Base-by-base conservation (phyloP, 2,797 vertebrate genomes). In the Peromyscus eremicus region DNA sequence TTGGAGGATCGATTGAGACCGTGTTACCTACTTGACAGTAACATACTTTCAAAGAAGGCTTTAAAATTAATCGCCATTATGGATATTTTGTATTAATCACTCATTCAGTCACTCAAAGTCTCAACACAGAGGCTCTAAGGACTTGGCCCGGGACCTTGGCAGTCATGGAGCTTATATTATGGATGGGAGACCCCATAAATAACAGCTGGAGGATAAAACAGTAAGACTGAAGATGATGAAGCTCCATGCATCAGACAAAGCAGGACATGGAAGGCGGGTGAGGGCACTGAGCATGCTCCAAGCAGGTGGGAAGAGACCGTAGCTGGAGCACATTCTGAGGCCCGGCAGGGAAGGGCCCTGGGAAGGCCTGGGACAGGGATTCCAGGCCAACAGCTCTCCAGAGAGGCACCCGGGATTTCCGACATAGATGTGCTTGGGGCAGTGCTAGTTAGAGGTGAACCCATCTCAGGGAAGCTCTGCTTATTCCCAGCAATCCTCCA, bases 381-480 rank as follows among this genome's bases (percentile, higher is more conserved):
- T 55, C 91, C 16, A 37, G 49, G 66, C 34, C 62, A 43, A 62
- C 5, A 8, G 29, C 3, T 17, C 16, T 12, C 23, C 84, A 70
- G 73, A 80, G 96, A 43, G 52, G 19, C 23, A 4, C 32, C 21
- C 9, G 40, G 60, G 76, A 11, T 84, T 34, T 0, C 0, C 0
- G 66, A 27, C 5, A 29, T 2, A 57, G 87, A 57, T 46, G 37
- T 32, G 0, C 57, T 7, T 14, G 6, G 68, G 76, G 40, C 82
- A 23, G n/a, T 0, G 40, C 64, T 76, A 37, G 3, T 7, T 34
- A 6, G 62, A 62, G n/a, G 34, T 32, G 52, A 23, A 0, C 4
- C 27, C 40, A 0, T 6, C 11, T 0, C 9, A 0, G 17, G 29
- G 46, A 23, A 27, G 29, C 34, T 5, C 3, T 40, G 19, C 49